phyloP scores from a whole-genome alignment of 2,797 vertebrate species.

The Potorous gilbertii region DNA sequence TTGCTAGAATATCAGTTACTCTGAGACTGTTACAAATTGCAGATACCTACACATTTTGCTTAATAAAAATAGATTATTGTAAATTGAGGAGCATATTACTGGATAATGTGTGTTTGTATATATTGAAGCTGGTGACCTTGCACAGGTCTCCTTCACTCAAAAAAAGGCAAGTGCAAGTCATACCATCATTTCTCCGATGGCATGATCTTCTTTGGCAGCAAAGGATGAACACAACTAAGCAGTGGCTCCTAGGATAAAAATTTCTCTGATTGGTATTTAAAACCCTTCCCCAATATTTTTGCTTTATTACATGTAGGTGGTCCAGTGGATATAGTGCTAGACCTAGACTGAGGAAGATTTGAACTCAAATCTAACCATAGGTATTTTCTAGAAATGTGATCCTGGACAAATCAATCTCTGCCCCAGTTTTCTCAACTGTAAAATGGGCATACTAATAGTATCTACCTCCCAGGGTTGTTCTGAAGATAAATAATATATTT shows the following conservation, averaged over 20 bases:
- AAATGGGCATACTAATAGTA: background rate
- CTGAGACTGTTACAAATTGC: background rate
- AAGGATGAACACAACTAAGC: background rate
- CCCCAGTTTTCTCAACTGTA: background rate
- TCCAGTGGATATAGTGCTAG: background rate
- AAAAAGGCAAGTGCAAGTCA: too few species aligned
- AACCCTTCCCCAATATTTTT: background rate
- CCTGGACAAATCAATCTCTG: background rate
- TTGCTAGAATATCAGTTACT: background rate
- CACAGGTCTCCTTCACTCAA: too few species aligned
- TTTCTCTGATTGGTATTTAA: background rate
- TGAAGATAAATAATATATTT: background rate
- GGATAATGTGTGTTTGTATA: background rate
- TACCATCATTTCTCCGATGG: too few species aligned
- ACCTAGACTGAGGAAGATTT: background rate
- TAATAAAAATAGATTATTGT: background rate
- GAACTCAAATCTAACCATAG: background rate
- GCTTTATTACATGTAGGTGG: background rate
- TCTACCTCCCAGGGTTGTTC: background rate
- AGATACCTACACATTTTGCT: background rate
- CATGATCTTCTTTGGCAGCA: too few species aligned
- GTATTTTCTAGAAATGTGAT: background rate
- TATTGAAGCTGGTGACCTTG: too few species aligned
- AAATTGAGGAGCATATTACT: background rate
- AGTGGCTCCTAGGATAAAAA: background rate